phyloP scores from a whole-genome alignment of 2,888 invertebrate species.

The Alsophila aescularia region DNA sequence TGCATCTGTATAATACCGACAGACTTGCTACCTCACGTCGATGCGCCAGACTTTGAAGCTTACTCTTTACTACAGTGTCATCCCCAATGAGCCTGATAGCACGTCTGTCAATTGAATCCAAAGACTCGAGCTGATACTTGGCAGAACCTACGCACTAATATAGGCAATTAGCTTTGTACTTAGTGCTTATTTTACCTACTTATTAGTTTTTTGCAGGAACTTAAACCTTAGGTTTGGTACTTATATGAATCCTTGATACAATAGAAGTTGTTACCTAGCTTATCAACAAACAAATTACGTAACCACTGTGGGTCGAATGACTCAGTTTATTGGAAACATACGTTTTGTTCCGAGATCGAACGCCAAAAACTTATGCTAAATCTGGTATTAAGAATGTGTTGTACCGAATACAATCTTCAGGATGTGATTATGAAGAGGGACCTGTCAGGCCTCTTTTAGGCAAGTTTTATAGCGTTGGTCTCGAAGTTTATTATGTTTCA shows the following conservation, averaged over 20 bases:
- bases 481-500: conserved; percentile 14
- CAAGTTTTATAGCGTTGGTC: conserved; percentile 32
- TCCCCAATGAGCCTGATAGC: no score
- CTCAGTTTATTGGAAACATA: conserved; percentile 53
- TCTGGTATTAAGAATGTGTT: conserved; percentile 60
- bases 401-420: conserved; percentile 45
- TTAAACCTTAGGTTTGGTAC: background rate
- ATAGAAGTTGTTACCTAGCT: conserved; percentile 36
- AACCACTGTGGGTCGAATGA: conserved; percentile 55
- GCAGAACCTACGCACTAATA: no score
- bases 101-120: no score
- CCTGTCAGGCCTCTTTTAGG: conserved; percentile 40
- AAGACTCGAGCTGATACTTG: no score
- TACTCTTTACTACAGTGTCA: no score
- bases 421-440: conserved; percentile 39
- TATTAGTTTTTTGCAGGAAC: no score
- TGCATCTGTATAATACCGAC: no score
- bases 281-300: conserved; percentile 50
- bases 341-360: conserved; percentile 43
- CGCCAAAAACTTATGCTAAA: conserved; percentile 67
- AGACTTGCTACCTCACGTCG: no score
- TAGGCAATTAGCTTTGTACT: no score
- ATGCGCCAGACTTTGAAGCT: no score
- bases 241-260: conserved; percentile 14
- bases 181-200: no score